These are phyloP conservation scores for Montipora efflorescens DNA, from an alignment of 64 coral and sea anemone genomes.

Conservation along the genomic window DNA sequence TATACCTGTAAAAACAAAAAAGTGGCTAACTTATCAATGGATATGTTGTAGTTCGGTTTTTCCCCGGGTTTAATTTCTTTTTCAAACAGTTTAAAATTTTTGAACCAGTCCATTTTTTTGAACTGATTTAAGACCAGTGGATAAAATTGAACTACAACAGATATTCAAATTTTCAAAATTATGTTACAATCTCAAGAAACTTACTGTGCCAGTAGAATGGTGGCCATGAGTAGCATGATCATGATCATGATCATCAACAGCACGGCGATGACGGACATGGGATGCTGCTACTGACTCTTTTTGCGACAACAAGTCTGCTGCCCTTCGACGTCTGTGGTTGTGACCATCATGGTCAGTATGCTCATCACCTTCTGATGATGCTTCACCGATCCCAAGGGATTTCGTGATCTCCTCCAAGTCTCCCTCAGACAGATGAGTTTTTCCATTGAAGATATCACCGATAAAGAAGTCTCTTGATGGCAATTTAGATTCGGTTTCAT, in stretches of 20 bases:
- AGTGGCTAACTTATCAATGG: too few relatives aligned
- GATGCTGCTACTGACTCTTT: neutral
- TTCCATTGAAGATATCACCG: slow-evolving; percentile 64
- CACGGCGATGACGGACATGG: slow-evolving; percentile 13
- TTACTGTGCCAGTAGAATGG: neutral
- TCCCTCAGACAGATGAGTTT: slow-evolving; percentile 48
- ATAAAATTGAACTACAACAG: too few relatives aligned
- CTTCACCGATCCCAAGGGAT: slow-evolving; percentile 62
- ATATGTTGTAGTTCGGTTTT: too few relatives aligned
- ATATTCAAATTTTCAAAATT: too few relatives aligned
- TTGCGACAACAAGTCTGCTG: neutral
- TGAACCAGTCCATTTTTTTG: too few relatives aligned
- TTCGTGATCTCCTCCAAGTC: slow-evolving; percentile 47
- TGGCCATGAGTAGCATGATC: too few relatives aligned
- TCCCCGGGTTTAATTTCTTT: too few relatives aligned
- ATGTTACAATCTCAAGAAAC: neutral
- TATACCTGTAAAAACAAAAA: too few relatives aligned
- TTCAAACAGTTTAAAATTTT: too few relatives aligned
- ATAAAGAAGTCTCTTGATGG: slow-evolving; percentile 80
- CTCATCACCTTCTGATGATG: neutral
- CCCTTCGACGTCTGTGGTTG: slow-evolving; percentile 41
- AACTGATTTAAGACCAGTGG: too few relatives aligned
- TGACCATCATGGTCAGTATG: slow-evolving; percentile 56
- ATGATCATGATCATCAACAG: slow-evolving; percentile 1
- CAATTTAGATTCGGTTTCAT: slow-evolving; percentile 13